Percentiles rank a stretch among this genome's conserved stretches.
Conservation (phyloP, 2,888 invertebrate genomes). For the Morpho deidamia region DNA sequence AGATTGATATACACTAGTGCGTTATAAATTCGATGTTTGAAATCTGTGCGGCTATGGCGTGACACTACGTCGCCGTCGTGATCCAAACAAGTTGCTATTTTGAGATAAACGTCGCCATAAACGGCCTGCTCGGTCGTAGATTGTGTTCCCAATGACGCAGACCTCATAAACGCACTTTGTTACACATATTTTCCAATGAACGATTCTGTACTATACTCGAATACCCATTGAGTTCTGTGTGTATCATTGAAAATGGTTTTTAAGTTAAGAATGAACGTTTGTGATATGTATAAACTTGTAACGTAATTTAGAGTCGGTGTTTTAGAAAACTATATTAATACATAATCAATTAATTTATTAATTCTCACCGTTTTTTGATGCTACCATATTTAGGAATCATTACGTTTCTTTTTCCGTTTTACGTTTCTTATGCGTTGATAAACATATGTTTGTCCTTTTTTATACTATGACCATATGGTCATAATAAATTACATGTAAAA, state of each 20-base stretch:
- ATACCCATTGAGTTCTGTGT: not conserved
- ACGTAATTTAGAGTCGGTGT: constrained; percentile 7
- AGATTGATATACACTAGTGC: not conserved
- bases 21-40: constrained; percentile 10
- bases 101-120: constrained; percentile 73
- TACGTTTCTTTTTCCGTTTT: no score
- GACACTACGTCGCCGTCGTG: constrained; percentile 63
- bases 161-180: constrained; percentile 36
- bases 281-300: not conserved
- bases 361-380: not conserved
- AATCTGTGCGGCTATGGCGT: constrained; percentile 43
- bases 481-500: not conserved
- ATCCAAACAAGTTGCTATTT: constrained; percentile 75
- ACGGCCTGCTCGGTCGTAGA: constrained; percentile 46
- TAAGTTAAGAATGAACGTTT: not conserved
- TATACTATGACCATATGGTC: no score
- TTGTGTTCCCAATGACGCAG: constrained; percentile 34
- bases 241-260: not conserved
- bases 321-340: constrained; percentile 2
- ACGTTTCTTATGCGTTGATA: no score
- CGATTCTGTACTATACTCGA: constrained; percentile 26
- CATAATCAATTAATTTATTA: constrained; percentile 7
- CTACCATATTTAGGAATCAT: no score
- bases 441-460: not conserved
- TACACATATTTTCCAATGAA: constrained; percentile 54